Evolutionary conservation across 2,888 invertebrate genomes (phyloP), one percentile per base, ranked within the genome.

Genomic region (Agrypnus murinus): DNA sequence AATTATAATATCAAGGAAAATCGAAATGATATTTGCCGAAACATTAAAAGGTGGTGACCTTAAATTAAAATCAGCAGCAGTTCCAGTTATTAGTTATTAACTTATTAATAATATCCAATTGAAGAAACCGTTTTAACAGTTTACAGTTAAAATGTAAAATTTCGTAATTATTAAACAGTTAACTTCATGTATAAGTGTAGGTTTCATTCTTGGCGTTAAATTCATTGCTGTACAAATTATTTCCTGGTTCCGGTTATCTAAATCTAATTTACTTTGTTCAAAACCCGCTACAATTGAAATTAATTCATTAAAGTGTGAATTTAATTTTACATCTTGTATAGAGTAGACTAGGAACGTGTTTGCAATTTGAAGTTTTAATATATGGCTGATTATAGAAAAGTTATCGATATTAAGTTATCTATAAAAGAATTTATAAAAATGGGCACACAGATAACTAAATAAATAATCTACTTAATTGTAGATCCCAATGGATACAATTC

Each of bases 161-260:
- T 14, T 14, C 14, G 12, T 7, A 43, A 43, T 14, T 14, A 43
- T 15, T 9, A 43, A 43, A 43, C 43, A 43, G 43, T 43, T 43
- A 43, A 6, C 15, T 43, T 43, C 43, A 8, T 43, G 15, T 25
- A 14, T 9, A 25, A 25, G 25, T 25, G 14, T 25, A 43, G 8
- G 15, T 43, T 43, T 43, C 15, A 9, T 8, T 14, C 25, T 25
- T 25, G 12, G 43, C 43, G 43, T 14, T 12, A 43, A 43, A 15
- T 43, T 15, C 12, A 43, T 14, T 15, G 43, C 15, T 14, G 1
- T 1, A 15, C 7, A 43, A 43, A 43, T 43, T 43, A 14, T 14
- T 43, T 43, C 43, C 43, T 43, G 5, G 15, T 43, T 43, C 43
- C 43, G 43, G 43, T 12, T 43, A 15, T 43, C 14, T 14, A 25